Conservation (phyloP, 2,113 vertebrate species). For the Rhipidura dahli region DNA sequence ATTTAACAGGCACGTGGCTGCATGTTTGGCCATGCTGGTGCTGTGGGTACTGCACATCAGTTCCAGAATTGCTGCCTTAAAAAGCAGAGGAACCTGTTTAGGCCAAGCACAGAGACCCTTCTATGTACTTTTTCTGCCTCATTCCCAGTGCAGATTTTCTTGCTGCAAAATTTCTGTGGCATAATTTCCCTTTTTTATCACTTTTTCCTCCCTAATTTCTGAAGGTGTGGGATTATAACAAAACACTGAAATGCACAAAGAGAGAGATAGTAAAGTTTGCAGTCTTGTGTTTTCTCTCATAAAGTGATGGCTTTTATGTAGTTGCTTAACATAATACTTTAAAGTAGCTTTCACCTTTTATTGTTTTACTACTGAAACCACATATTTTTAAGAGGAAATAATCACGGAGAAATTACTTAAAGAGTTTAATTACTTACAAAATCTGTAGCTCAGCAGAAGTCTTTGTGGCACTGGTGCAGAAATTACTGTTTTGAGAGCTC, state of each 20-base stretch:
- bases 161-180: not conserved
- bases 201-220: not conserved
- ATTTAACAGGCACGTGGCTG: not conserved
- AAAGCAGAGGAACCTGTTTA: not conserved
- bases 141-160: not conserved
- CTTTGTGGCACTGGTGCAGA: not conserved
- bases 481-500: not conserved
- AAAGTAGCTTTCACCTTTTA: not conserved
- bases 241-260: not conserved
- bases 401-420: not conserved
- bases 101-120: not conserved
- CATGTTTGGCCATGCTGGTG: fast-evolving
- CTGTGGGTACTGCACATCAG: not conserved
- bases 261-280: not conserved
- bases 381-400: not conserved
- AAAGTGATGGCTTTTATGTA: not conserved
- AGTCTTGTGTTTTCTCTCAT: not conserved
- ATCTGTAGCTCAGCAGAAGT: not conserved
- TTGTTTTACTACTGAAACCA: not conserved
- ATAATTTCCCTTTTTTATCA: not conserved
- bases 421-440: not conserved
- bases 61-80: not conserved
- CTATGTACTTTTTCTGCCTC: not conserved
- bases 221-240: not conserved
- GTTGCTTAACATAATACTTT: not conserved